A percentile compares a stretch with the other conserved stretches of the same genome.
These are phyloP conservation scores for Peromyscus aztecus DNA, from an alignment of 2,797 vertebrate species.

Conservation along the genomic window DNA sequence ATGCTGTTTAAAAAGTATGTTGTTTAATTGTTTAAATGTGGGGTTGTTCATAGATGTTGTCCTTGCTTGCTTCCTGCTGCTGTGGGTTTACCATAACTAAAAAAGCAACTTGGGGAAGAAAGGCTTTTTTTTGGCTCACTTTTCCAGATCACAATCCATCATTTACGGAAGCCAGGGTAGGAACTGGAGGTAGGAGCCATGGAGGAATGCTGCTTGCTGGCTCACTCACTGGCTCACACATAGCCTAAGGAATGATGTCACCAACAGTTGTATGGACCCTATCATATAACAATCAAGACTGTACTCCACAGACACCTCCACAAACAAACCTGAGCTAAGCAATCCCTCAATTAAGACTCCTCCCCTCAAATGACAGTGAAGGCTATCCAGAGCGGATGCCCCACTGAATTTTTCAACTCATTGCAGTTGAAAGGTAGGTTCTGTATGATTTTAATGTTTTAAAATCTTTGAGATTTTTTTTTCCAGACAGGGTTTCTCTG, in stretches of 20 bases:
- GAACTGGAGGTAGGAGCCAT: not conserved
- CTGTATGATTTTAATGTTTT: not conserved
- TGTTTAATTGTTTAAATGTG: not conserved
- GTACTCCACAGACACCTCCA: not conserved
- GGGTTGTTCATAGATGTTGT: not conserved
- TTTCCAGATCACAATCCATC: not conserved
- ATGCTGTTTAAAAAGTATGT: not conserved
- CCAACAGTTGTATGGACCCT: not conserved
- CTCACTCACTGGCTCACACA: not conserved
- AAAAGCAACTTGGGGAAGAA: not conserved
- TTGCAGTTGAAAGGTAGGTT: not conserved
- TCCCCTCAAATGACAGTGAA: not conserved
- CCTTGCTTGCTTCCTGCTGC: too few species aligned
- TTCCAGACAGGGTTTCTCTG: too few species aligned
- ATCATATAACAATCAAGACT: not conserved
- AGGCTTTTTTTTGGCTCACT: not conserved
- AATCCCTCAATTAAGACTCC: not conserved
- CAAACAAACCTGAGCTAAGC: not conserved
- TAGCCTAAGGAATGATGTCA: not conserved
- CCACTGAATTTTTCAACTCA: not conserved
- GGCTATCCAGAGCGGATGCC: not conserved
- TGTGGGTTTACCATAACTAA: not conserved
- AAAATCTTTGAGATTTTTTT: not conserved
- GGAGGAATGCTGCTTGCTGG: not conserved
- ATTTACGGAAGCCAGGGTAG: not conserved